These are phyloP conservation scores for Aleadryas rufinucha DNA, from an alignment of 2,113 vertebrate genomes.

Conservation along the genomic window DNA sequence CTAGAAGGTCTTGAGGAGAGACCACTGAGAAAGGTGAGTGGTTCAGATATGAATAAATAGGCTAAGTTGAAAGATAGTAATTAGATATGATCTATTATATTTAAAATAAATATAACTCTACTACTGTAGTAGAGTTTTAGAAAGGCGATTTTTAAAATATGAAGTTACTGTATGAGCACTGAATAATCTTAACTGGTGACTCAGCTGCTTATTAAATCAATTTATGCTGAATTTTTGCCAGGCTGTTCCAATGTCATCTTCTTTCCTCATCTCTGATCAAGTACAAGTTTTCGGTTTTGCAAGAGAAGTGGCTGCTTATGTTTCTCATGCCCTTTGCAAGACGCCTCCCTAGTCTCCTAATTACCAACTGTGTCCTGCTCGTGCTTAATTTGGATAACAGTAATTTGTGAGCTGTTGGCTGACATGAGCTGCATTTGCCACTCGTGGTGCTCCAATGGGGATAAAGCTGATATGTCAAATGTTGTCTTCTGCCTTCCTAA, in stretches of 20 bases:
- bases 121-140: background rate
- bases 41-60: background rate
- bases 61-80: background rate
- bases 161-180: background rate
- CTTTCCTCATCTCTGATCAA: background rate
- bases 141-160: background rate
- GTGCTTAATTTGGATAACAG: background rate
- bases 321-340: background rate
- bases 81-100: background rate
- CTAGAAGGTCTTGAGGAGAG: constrained; percentile 97
- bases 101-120: background rate
- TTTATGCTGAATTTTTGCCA: background rate
- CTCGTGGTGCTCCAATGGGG: fast-evolving
- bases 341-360: background rate
- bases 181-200: background rate
- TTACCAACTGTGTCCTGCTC: background rate
- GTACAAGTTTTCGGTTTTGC: background rate
- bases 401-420: background rate
- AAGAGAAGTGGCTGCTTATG: background rate
- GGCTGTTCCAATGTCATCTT: background rate
- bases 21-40: constrained; percentile 90
- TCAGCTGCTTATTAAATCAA: background rate
- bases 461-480: background rate
- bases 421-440: background rate
- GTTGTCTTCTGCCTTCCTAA: background rate